A percentile compares a stretch with the other conserved stretches of the same genome.
phyloP scores from a whole-genome alignment of 2,113 vertebrate genomes.

The Aythya baeri region DNA sequence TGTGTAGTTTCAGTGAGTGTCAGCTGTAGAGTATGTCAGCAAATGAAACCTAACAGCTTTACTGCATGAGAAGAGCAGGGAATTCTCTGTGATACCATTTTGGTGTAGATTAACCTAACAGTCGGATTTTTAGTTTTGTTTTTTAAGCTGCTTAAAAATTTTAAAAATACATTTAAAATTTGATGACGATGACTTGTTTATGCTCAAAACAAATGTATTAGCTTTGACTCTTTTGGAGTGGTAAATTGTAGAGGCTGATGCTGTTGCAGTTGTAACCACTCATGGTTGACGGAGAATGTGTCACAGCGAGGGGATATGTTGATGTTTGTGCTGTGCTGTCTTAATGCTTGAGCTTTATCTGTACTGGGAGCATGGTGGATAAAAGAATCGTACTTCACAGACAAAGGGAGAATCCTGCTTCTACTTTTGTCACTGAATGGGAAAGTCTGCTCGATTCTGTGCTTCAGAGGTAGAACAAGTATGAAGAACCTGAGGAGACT shows the following conservation, averaged over 20 bases:
- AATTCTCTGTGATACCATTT: conserved; percentile 7
- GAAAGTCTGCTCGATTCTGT: not conserved
- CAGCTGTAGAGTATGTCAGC: not conserved
- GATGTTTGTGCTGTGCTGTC: not conserved
- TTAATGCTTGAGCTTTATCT: not conserved
- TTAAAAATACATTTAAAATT: not conserved
- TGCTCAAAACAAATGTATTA: not conserved
- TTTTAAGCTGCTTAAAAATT: not conserved
- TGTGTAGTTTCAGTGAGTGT: conserved; percentile 17
- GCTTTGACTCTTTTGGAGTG: not conserved
- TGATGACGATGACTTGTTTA: not conserved
- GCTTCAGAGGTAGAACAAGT: not conserved
- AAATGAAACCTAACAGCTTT: conserved; percentile 34
- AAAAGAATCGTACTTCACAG: not conserved
- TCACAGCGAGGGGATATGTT: not conserved
- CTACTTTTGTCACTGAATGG: not conserved
- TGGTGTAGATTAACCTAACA: not conserved
- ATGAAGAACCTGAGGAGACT: not conserved
- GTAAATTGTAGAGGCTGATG: not conserved
- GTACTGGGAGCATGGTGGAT: too few relatives aligned
- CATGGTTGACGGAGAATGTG: not conserved
- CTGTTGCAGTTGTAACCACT: not conserved
- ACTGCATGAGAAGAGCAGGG: not conserved
- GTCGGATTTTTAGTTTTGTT: not conserved
- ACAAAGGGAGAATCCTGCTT: not conserved